Base-by-base conservation (phyloP, 2,888 invertebrate species). In the Watsonalla binaria region DNA sequence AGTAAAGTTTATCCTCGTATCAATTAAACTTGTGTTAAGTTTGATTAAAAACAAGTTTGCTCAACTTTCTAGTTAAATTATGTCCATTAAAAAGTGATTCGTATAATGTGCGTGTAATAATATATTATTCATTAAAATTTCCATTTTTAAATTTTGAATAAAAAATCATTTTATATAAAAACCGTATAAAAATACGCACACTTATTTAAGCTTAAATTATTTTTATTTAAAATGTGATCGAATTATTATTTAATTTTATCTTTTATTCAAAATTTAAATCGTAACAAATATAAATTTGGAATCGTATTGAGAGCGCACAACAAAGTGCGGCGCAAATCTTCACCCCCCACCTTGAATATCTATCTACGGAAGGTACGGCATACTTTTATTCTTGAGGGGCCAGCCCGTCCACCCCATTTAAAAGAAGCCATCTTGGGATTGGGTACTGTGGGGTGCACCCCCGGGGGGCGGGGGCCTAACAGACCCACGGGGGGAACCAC, bases 341-440 rank as follows among this genome's bases (percentile, higher is more conserved):
- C 74, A 73, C 83, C 82, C 76, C 86, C 86, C 84, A 80, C 82
- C 86, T 75, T 70, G 72, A 68, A 64, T 66, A 65, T 76, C 75
- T 82, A 79, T 75, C 81, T 78, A 78, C 78, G 79, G 80, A 84
- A 86, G 85, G 86, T 84, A 82, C 75, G 80, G 80, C 76, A 84
- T 76, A 90, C 87, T 90, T 90, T 90, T 90, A 90, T 90, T 89
- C 89, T 88, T 84, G 72, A 80, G 80, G 86, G 87, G 84, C 84
- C 80, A 76, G 73, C 75, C 79, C 78, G 90, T 85, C 90, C 89
- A 86, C 90, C 90, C 89, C 82, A 79, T 84, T 86, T 86, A 87
- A 90, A 90, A 90, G 90, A 87, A 90, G 90, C 90, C 90, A 90
- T 90, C 90, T 90, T 90, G 89, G 86, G 81, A 82, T 80, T 80